Evolutionary conservation across 2,797 vertebrate species (phyloP).

Genomic region (Mycteria americana): DNA sequence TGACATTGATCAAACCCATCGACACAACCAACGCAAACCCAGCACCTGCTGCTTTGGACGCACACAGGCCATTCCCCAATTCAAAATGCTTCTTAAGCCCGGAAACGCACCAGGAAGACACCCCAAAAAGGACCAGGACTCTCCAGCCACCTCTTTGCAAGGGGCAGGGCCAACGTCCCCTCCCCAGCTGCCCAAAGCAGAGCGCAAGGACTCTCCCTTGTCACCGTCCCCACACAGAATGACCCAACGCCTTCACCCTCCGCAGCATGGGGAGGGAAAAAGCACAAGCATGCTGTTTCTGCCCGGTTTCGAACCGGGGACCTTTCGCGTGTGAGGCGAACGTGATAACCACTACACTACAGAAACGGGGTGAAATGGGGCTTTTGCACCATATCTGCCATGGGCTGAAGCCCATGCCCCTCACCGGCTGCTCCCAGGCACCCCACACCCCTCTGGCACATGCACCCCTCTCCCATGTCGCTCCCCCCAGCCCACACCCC

Average conservation of each 20-base stretch:
- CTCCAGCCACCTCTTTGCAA: background rate
- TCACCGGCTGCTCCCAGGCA: accelerated
- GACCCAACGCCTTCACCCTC: accelerated
- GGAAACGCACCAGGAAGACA: too few species aligned
- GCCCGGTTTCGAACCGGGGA: background rate
- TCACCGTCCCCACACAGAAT: accelerated
- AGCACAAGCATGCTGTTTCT: accelerated
- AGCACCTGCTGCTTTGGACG: too few species aligned
- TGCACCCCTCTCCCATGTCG: background rate
- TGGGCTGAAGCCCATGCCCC: too few species aligned
- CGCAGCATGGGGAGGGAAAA: accelerated
- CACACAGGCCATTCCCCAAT: too few species aligned
- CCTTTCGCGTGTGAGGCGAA: background rate
- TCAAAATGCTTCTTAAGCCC: too few species aligned
- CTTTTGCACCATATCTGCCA: too few species aligned
- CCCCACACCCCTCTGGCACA: background rate
- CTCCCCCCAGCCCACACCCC: background rate
- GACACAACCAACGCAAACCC: too few species aligned
- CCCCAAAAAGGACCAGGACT: background rate
- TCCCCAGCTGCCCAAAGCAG: accelerated
- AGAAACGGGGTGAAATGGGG: background rate
- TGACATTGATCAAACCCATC: too few species aligned
- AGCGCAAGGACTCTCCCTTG: accelerated
- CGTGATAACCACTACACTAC: background rate
- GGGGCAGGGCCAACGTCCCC: too few species aligned